Evolutionary conservation across 2,797 vertebrate species (phyloP), one percentile per base, ranked within the genome.

Genomic region (Parotocinclus haroldoi): DNA sequence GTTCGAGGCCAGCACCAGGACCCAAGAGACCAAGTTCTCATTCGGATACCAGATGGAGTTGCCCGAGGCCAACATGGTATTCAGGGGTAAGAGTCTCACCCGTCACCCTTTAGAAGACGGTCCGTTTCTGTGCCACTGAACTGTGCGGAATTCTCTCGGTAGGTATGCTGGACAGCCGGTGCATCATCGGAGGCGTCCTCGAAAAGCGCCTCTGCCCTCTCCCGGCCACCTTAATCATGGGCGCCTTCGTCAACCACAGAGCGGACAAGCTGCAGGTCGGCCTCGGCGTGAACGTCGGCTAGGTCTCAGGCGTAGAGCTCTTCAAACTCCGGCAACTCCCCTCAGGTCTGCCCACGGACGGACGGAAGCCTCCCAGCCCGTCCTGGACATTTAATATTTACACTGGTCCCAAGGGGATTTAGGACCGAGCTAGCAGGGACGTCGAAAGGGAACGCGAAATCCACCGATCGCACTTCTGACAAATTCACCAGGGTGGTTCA

Each of bases 41-140:
- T 96, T 98, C 0, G 96, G 96, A 39, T 98, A 98, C 81, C 94
- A 96, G 78, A 91, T 98, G 83, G 93, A 89, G 51, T 83, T 98
- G 63, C 92, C 95, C 1, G 92, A 92, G 61, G 93, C 95, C 78
- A 97, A 95, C 77, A 89, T 95, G 86, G 89, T 94, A 1, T 98
- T 98, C 84, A 82, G 91, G 91, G 95, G 95, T 97, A 77, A 57
- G 48, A 48, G 1, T 16, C 1, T 4, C 18, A 54, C 12, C 17
- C 18, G 45, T 39, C 51, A 1, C 62, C 14, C 12, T 11, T 42
- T 8, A 2, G 27, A 27, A 27, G 27, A 27, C 5, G 27, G 27
- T 27, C 27, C 27, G 5, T 27, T 27, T 27, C 27, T 27, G 27
- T 27, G 5, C 27, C 5, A 27, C 2, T 5, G 27, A 5, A 27